phyloP scores from a whole-genome alignment of 2,888 invertebrate genomes.

The Anoncus sp. region DNA sequence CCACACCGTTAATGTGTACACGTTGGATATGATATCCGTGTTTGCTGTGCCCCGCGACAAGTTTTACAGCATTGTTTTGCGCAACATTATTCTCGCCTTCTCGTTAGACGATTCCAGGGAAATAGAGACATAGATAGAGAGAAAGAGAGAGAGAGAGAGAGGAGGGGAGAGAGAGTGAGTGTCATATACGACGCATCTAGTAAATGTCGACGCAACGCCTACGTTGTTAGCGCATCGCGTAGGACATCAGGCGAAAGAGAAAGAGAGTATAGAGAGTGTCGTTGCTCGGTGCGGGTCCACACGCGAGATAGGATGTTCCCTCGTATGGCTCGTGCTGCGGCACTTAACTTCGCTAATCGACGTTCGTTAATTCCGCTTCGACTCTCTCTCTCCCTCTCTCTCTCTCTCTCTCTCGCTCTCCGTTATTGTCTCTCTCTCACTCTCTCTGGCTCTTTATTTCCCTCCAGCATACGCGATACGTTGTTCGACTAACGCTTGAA shows the following conservation, averaged over 20 bases:
- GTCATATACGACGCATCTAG: conserved; percentile 65
- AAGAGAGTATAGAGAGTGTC: conserved; percentile 44
- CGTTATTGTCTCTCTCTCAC: conserved; percentile 6
- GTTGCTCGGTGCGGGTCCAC: conserved; percentile 41
- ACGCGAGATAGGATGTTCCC: conserved; percentile 69
- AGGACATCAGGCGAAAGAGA: conserved; percentile 66
- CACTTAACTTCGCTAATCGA: conserved; percentile 60
- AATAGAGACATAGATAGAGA: not conserved
- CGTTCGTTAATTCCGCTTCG: conserved; percentile 59
- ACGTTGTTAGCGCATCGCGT: conserved; percentile 73
- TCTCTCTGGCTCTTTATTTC: conserved; percentile 20
- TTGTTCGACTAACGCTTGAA: conserved; percentile 9
- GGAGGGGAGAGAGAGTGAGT: conserved; percentile 10
- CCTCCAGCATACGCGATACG: conserved; percentile 31
- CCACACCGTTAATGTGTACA: not conserved
- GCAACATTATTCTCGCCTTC: conserved; percentile 68
- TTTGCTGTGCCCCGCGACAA: conserved; percentile 30
- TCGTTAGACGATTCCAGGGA: conserved; percentile 66
- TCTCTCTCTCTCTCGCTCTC: conserved; percentile 9
- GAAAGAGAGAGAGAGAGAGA: not conserved
- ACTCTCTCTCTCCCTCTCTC: conserved; percentile 9
- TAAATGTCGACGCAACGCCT: conserved; percentile 77
- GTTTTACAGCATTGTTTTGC: conserved; percentile 70
- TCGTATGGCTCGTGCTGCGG: conserved; percentile 57
- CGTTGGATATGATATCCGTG: conserved; percentile 33